These are phyloP conservation scores for Phyllopteryx taeniolatus DNA, from an alignment of 2,113 vertebrate species.

Conservation along the genomic window DNA sequence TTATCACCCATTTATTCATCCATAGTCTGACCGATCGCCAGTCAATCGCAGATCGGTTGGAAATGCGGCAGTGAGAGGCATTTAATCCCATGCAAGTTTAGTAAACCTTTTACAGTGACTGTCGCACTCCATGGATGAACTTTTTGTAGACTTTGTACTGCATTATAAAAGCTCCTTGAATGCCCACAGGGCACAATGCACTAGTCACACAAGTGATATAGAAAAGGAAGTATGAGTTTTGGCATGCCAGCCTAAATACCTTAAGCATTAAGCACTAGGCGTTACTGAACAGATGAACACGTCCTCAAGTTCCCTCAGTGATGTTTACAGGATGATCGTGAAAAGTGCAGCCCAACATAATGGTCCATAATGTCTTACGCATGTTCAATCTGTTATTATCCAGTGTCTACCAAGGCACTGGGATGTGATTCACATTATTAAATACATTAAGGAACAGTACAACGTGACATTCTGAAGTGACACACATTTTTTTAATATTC, in stretches of 20 bases:
- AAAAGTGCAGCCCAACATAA: neutral
- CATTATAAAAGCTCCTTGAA: slow-evolving; percentile 55
- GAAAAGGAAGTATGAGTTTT: too few species aligned
- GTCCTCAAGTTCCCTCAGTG: neutral
- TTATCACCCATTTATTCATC: too few species aligned
- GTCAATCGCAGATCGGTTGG: too few species aligned
- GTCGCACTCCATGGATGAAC: too few species aligned
- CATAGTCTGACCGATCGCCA: too few species aligned
- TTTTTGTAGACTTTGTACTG: slow-evolving; percentile 24
- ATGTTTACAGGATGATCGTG: neutral
- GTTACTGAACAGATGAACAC: neutral
- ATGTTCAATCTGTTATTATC: neutral
- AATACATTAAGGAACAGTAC: neutral
- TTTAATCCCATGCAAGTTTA: too few species aligned
- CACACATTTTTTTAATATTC: too few species aligned
- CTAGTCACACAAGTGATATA: too few species aligned
- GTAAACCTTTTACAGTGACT: too few species aligned
- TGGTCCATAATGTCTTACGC: neutral
- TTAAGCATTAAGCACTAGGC: neutral
- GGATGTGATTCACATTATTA: slow-evolving; percentile 4
- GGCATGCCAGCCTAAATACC: neutral
- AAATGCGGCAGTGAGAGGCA: too few species aligned
- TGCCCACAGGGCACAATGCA: slow-evolving; percentile 8
- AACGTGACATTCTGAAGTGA: neutral
- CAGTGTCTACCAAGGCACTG: neutral